These are phyloP conservation scores for Ophion ellenae DNA, from an alignment of 2,888 invertebrate species.

Conservation along the genomic window DNA sequence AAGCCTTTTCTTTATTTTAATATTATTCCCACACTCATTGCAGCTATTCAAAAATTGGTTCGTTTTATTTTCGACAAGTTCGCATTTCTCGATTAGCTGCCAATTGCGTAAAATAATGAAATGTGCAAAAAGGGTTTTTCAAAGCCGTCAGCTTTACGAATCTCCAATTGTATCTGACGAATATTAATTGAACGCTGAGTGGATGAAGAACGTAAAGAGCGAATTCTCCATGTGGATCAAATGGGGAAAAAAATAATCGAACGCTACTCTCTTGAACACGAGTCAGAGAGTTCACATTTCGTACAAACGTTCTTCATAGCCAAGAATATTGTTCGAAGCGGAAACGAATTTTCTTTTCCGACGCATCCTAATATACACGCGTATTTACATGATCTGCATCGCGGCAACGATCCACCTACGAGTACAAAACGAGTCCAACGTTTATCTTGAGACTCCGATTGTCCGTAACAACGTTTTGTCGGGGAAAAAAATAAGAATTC, in stretches of 20 bases:
- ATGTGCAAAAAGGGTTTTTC: too few species aligned
- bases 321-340: slow-evolving; percentile 55
- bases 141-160: neutral
- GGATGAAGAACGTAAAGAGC: neutral
- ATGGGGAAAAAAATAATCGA: neutral
- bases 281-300: neutral
- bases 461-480: slow-evolving; percentile 41
- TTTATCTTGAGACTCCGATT: slow-evolving; percentile 32
- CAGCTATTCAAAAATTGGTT: neutral
- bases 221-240: neutral
- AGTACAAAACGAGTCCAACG: slow-evolving; percentile 37
- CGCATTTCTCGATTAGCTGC: neutral
- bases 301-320: slow-evolving; percentile 53
- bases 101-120: too few species aligned
- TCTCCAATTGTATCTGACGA: neutral
- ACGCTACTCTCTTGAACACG: neutral
- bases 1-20: too few species aligned
- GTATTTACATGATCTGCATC: slow-evolving; percentile 34
- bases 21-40: neutral
- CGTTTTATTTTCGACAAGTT: neutral
- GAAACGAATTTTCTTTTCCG: slow-evolving; percentile 5
- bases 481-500: neutral
- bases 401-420: slow-evolving; percentile 27
- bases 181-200: neutral
- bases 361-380: neutral